Percentiles rank a stretch among this genome's conserved stretches.
Conservation (phyloP, 2,888 invertebrate species). For the Eupeodes latifasciatus region DNA sequence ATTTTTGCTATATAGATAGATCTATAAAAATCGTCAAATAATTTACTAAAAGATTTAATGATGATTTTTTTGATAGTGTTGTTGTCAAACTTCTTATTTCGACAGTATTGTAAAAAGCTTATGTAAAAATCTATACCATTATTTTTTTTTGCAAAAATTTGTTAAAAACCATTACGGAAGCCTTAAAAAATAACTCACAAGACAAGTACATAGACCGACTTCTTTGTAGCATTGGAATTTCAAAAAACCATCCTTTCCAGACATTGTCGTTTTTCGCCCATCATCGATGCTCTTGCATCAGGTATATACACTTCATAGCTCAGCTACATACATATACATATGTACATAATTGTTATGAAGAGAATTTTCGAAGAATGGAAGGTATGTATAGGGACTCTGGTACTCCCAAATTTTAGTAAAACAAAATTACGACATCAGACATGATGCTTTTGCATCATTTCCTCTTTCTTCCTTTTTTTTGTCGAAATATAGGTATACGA, state of each 20-base stretch:
- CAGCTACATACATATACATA: too few species aligned
- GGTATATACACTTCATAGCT: too few species aligned
- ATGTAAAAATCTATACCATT: neutral
- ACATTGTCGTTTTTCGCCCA: neutral
- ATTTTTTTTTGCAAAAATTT: neutral
- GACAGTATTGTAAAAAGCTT: too few species aligned
- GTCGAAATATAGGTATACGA: neutral
- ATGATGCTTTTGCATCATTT: constrained; percentile 37
- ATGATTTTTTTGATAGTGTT: too few species aligned
- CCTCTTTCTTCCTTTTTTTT: neutral
- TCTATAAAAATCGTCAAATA: too few species aligned
- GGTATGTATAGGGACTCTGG: neutral
- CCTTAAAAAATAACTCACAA: neutral
- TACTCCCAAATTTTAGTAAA: constrained; percentile 18
- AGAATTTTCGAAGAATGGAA: constrained; percentile 3
- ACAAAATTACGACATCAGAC: constrained; percentile 53
- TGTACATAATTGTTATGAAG: constrained; percentile 1
- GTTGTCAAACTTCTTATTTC: too few species aligned
- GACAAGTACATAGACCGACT: neutral
- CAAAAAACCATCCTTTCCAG: neutral
- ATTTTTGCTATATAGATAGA: too few species aligned
- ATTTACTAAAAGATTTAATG: too few species aligned
- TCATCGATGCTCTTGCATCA: constrained; percentile 31
- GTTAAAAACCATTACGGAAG: neutral
- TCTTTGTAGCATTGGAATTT: constrained; percentile 16